Evolutionary conservation across 2,797 vertebrate genomes (phyloP), one percentile per base, ranked within the genome.

Genomic region (Cynodonichthys magdalenae): DNA sequence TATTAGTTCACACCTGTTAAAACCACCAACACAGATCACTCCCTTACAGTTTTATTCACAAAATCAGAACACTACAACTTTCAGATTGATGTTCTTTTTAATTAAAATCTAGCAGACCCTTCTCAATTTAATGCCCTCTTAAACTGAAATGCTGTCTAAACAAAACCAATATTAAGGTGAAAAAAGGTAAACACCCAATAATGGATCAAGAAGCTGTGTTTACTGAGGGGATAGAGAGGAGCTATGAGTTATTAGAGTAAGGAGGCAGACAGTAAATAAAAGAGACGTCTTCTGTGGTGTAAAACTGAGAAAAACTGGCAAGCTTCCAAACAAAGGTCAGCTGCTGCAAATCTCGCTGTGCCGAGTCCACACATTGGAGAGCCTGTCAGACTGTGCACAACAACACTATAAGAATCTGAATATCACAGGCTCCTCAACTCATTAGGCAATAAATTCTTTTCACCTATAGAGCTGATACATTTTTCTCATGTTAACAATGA

Each of bases 311-410:
- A 69, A 72, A 81, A 67, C 71, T 88, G 80, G 80, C 78, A 3
- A 41, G 24, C 63, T 53, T 80, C 83, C 86, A 87, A 81, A 86
- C 63, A 71, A 77, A 74, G 77, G 76, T 70, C 70, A 73, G 19
- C 61, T 59, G 73, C 69, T 67, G 70, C 85, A 87, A 83, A 82
- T 87, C 65, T 80, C 49, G 54, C 34, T 7, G 15, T 59, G 57
- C 36, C 36, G 11, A 39, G 36, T 39, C 36, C 36, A 39, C 36
- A 39, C 60, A 67, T 56, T 45, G 24, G 2, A 34, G 15, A 44
- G 36, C 14, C 58, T 55, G 45, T 48, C 64, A 59, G 27, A 52
- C 63, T 27, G 54, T 69, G 49, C 68, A 75, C 74, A 72, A 72
- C 65, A 58, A 79, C 75, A 74, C 59, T 44, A 54, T 60, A 61